A percentile compares a stretch with the other conserved stretches of the same genome.
Conservation (phyloP, 2,888 invertebrate species). For the Rosalia funebris region DNA sequence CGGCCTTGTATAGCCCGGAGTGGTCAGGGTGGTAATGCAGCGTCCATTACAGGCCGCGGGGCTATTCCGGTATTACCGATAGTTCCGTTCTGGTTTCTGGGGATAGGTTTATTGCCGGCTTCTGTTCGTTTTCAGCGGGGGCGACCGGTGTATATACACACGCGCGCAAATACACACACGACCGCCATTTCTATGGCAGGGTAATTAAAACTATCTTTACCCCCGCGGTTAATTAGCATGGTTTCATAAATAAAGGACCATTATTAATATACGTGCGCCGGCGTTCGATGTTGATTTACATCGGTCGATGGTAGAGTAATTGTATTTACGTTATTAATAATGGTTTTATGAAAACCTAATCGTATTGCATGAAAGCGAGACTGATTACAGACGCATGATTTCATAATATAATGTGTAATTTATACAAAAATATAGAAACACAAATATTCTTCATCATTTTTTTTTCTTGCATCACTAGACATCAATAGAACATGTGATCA, state of each 20-base stretch:
- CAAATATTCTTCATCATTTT: too few relatives aligned
- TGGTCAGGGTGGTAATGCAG: constrained; percentile 25
- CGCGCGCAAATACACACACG: constrained; percentile 1
- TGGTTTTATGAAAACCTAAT: too few relatives aligned
- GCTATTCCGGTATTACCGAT: constrained; percentile 41
- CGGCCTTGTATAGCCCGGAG: constrained; percentile 10
- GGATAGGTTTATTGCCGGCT: constrained; percentile 30
- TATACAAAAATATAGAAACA: too few relatives aligned
- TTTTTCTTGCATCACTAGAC: too few relatives aligned
- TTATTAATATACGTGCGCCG: constrained; percentile 6
- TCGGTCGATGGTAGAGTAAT: not conserved
- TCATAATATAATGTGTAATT: too few relatives aligned
- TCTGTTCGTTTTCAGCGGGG: constrained; percentile 13
- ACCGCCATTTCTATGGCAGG: constrained; percentile 9
- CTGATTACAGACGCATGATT: too few relatives aligned
- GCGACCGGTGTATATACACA: not conserved
- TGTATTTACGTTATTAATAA: too few relatives aligned
- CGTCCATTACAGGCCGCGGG: constrained; percentile 41
- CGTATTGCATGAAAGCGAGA: too few relatives aligned
- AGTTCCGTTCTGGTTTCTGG: constrained; percentile 37
- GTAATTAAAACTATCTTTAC: constrained; percentile 31
- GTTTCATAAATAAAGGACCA: not conserved
- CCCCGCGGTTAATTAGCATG: constrained; percentile 17
- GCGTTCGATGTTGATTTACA: constrained; percentile 1
- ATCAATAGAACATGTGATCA: too few relatives aligned